These are phyloP conservation scores for Pelusios castaneus DNA, from an alignment of 2,113 vertebrate genomes.

Conservation along the genomic window DNA sequence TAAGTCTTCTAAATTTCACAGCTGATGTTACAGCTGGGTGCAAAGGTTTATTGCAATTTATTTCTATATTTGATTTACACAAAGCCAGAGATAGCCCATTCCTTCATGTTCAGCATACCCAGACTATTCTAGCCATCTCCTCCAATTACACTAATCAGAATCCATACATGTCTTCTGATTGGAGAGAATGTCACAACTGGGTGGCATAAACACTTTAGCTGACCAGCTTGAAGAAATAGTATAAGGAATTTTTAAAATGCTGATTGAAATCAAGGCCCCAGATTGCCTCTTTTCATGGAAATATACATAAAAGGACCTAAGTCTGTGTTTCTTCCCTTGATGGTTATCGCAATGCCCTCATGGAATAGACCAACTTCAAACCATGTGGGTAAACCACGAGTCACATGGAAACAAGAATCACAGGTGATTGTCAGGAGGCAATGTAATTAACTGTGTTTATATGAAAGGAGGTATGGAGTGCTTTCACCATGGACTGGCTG, in stretches of 20 bases:
- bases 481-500: background rate
- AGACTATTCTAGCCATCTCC: background rate
- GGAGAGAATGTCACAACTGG: background rate
- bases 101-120: background rate
- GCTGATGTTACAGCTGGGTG: background rate
- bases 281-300: background rate
- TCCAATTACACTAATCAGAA: background rate
- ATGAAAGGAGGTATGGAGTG: background rate
- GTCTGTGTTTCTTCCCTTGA: background rate
- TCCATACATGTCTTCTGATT: background rate
- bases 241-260: background rate
- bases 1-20: background rate
- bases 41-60: background rate
- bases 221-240: background rate
- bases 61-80: background rate
- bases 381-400: background rate
- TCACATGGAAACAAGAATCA: no score
- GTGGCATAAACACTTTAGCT: accelerated
- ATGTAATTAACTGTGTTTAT: background rate
- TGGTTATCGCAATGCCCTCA: background rate
- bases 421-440: background rate
- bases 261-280: background rate
- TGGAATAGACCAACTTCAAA: background rate
- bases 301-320: background rate
- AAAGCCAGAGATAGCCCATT: background rate